Base-by-base conservation (phyloP, 1,140 invertebrate genomes). In the Saxidomus purpurata region DNA sequence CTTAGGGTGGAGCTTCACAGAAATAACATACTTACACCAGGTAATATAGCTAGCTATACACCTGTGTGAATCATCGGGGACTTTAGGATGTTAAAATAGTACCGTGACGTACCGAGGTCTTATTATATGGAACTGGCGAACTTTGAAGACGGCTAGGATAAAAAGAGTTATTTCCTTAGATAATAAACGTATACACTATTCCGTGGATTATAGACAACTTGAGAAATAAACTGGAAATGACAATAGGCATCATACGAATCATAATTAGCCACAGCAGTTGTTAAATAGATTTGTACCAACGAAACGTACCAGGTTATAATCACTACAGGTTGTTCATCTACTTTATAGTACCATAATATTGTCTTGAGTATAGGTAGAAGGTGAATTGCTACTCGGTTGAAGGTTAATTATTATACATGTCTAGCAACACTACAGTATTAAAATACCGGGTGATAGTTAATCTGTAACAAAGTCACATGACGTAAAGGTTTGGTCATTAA, bases 21-120 rank as follows among this genome's bases (percentile, higher is more conserved):
- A 19, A 71, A 1, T 31, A 36, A 40, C 67, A 28, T 38, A 28
- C 3, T 19, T 71, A 36, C 1, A 71, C 4, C 67, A 38, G 67
- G 67, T 71, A 38, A 34, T 71, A 22, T 38, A 28, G 17, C 19
- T 34, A n/a, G n/a, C 31, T 40, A 4, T 71, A 71, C 67, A 40
- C 67, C 67, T 71, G 34, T 40, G 28, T 71, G 67, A 71, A 6
- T 71, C 67, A 71, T 40, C 31, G 67, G 67, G 34, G 67, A 71
- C 67, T 71, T 38, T 22, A n/a, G 36, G 15, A 38, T 38, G 34
- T 71, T 38, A 71, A 71, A 38, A 71, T 71, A 71, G 34, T 71
- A 19, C 13, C 67, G 17, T 71, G 67, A 71, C 67, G 67, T 71
- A 71, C 67, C n/a, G 25, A 38, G 34, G 8, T 36, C 67, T 38